Base-by-base conservation (phyloP, 2,888 invertebrate species). In the Diarsia mendica region DNA sequence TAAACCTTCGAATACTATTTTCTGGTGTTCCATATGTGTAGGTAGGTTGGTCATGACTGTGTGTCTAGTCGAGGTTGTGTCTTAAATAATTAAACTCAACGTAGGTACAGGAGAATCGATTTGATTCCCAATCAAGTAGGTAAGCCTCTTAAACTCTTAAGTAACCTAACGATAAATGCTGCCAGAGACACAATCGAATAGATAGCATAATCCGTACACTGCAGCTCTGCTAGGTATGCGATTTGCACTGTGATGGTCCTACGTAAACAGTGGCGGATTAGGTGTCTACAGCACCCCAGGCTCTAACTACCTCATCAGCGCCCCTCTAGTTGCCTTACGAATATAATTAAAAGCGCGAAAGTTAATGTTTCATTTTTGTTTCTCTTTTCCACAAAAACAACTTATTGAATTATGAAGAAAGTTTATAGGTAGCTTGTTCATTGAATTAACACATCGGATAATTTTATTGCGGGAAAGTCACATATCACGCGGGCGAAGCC, bases 101-200 rank as follows among this genome's bases (percentile, higher is more conserved):
- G 53, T n/a, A 53, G 28, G 28, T 28, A 53, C n/a, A 53, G n/a
- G 53, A 53, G 39, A 39, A 39, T 39, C 39, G 39, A 53, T n/a
- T n/a, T 4, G n/a, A 53, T n/a, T 11, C n/a, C 53, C 23, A 11
- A 11, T 53, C 5, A 23, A 23, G n/a, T n/a, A 51, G 15, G 10
- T n/a, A 51, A n/a, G 10, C 33, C 18, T 51, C 39, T n/a, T n/a
- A 39, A 39, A 23, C 48, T 23, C 39, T 39, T 51, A 28, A 28
- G 2, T 23, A 5, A n/a, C 51, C 18, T 49, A 20, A 73, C 10
- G 49, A 13, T 20, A 13, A 67, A 13, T 68, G 23, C 48, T 39
- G 39, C 39, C 28, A 44, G n/a, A 18, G 23, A 48, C 39, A 48
- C 67, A 67, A 71, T 46, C n/a, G 20, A 55, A 18, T 51, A 71